These are phyloP conservation scores for Manduca sexta DNA, from an alignment of 1,140 invertebrate genomes.

Conservation along the genomic window DNA sequence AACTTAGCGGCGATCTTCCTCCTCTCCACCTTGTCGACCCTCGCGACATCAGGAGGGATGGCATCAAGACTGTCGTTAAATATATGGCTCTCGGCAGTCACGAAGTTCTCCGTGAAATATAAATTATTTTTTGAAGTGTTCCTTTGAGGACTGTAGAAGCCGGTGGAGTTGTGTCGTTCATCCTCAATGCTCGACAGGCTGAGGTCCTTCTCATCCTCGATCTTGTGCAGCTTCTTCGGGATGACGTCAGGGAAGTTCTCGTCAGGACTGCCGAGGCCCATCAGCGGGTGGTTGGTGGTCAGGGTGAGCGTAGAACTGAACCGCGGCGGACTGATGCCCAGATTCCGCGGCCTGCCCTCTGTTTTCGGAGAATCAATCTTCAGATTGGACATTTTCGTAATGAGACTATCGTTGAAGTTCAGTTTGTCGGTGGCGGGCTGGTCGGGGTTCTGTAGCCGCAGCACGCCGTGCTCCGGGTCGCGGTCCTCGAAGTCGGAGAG, in stretches of 20 bases:
- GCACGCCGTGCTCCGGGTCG: conserved; percentile 20
- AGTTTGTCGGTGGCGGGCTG: conserved; percentile 10
- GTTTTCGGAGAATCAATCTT: conserved; percentile 29
- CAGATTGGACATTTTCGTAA: conserved; percentile 40
- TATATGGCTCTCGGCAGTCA: conserved; percentile 41
- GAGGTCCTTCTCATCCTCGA: conserved; percentile 49
- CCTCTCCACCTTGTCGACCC: conserved; percentile 28
- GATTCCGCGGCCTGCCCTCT: conserved; percentile 27
- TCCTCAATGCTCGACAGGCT: conserved; percentile 58
- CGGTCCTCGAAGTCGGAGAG: conserved; percentile 43
- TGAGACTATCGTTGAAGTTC: conserved; percentile 35
- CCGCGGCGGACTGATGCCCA: conserved; percentile 45
- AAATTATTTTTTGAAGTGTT: conserved; percentile 63
- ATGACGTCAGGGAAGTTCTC: conserved; percentile 54
- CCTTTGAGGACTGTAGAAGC: conserved; percentile 44
- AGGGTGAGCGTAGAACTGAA: conserved; percentile 43
- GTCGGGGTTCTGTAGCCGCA: conserved; percentile 7
- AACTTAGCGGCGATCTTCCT: conserved; percentile 36
- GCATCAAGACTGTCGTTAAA: conserved; percentile 34
- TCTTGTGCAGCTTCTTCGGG: conserved; percentile 42
- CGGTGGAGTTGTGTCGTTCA: conserved; percentile 36
- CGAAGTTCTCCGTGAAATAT: conserved; percentile 50
- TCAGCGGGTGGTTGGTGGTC: conserved; percentile 52
- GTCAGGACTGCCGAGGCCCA: conserved; percentile 51
- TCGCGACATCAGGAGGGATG: conserved; percentile 35